A percentile compares a stretch with the other conserved stretches of the same genome.
Evolutionary conservation across 2,797 vertebrate genomes (phyloP).

Genomic region (Lithobates pipiens): DNA sequence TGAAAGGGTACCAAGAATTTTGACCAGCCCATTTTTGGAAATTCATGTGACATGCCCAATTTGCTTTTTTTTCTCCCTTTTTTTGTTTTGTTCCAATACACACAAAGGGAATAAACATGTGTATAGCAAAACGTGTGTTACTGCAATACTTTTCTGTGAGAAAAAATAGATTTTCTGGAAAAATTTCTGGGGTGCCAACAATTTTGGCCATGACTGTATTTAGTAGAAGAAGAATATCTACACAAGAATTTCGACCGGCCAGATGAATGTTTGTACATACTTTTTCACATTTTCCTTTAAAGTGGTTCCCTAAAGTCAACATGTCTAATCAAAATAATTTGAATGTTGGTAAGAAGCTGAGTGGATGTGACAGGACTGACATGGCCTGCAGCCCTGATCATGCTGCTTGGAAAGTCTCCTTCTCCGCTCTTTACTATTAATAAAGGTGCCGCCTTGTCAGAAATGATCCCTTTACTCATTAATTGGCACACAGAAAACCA

Average conservation of each 20-base stretch:
- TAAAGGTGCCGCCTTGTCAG: conserved; percentile 11
- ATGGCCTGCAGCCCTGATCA: not conserved
- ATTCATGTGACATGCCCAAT: too few species aligned
- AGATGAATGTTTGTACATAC: not conserved
- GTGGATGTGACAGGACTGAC: conserved; percentile 24
- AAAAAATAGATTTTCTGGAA: too few species aligned
- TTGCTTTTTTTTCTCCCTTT: too few species aligned
- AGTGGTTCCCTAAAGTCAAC: conserved; percentile 39
- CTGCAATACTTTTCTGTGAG: too few species aligned
- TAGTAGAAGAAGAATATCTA: not conserved
- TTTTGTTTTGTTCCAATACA: too few species aligned
- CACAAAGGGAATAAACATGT: too few species aligned
- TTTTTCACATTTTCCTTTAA: not conserved
- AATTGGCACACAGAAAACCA: not conserved
- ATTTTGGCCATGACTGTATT: too few species aligned
- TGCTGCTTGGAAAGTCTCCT: not conserved
- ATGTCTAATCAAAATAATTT: conserved; percentile 52
- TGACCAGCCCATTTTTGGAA: too few species aligned
- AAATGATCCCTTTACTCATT: not conserved
- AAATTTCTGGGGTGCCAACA: too few species aligned
- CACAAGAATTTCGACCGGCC: not conserved
- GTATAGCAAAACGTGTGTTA: too few species aligned
- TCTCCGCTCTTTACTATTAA: not conserved
- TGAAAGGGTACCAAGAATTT: too few species aligned
- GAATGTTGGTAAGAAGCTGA: not conserved